A percentile compares a stretch with the other conserved stretches of the same genome.
phyloP scores from a whole-genome alignment of 2,888 invertebrate species.

The Caenorhabditis sp. region DNA sequence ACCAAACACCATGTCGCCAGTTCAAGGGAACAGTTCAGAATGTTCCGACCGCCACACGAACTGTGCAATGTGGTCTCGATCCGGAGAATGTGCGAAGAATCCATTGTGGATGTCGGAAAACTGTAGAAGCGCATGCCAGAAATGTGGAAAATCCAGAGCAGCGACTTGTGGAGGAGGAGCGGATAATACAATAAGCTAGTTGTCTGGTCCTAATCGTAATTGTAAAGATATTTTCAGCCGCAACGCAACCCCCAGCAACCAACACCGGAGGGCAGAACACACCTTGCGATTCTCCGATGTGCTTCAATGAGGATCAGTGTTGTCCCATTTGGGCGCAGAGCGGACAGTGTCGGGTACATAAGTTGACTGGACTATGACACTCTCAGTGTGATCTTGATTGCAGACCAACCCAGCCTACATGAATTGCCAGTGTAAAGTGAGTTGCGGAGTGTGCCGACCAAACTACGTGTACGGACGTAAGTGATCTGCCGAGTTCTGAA shows the following conservation, averaged over 20 bases:
- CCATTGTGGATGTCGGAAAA: constrained; percentile 80
- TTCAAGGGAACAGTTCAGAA: constrained; percentile 42
- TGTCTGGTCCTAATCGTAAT: background rate
- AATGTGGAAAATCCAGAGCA: constrained; percentile 67
- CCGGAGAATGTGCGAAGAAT: constrained; percentile 78
- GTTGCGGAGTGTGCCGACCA: constrained; percentile 74
- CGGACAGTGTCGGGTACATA: constrained; percentile 69
- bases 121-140: constrained; percentile 73
- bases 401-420: constrained; percentile 72
- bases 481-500: constrained; percentile 7
- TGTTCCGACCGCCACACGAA: constrained; percentile 71
- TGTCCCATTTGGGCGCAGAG: constrained; percentile 75
- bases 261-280: constrained; percentile 19
- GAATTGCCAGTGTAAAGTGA: constrained; percentile 76
- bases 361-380: too few relatives aligned
- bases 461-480: constrained; percentile 74
- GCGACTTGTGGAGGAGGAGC: constrained; percentile 61
- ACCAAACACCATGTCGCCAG: background rate
- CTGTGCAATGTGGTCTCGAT: constrained; percentile 64
- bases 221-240: constrained; percentile 26
- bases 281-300: constrained; percentile 68
- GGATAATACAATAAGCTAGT: constrained; percentile 17
- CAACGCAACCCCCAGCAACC: constrained; percentile 33
- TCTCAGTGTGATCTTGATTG: constrained; percentile 9
- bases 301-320: constrained; percentile 79